phyloP scores from a whole-genome alignment of 2,113 vertebrate genomes.

The Myotis lucifugus region DNA sequence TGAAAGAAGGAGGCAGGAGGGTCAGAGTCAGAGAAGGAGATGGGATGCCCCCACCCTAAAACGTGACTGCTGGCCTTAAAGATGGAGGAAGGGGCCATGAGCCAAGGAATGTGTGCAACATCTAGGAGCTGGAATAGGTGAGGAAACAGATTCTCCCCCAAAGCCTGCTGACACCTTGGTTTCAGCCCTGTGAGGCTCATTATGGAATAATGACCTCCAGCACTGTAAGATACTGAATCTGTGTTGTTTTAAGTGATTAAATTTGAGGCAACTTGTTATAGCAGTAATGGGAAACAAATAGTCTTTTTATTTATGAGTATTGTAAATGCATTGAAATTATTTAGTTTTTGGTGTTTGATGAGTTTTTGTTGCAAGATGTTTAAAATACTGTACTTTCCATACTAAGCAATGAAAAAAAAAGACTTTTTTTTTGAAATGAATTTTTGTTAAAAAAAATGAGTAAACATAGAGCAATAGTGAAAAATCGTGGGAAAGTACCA shows the following conservation, averaged over 20 bases:
- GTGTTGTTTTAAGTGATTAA: background rate
- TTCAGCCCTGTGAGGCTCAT: background rate
- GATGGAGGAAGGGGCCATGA: background rate
- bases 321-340: slow-evolving; percentile 14
- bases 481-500: background rate
- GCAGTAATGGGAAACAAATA: background rate
- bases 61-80: background rate
- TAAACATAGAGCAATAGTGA: background rate
- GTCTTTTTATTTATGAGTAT: background rate
- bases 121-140: background rate
- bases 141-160: background rate
- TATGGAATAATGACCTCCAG: background rate
- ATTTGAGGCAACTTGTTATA: background rate
- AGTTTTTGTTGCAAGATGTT: slow-evolving; percentile 6
- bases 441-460: background rate
- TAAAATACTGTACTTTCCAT: background rate
- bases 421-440: background rate
- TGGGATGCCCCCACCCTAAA: background rate
- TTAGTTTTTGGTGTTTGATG: slow-evolving; percentile 15
- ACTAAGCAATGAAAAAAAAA: background rate
- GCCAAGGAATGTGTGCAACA: background rate
- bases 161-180: background rate
- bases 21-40: background rate
- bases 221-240: background rate
- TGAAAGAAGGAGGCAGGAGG: background rate